Conservation (phyloP, 2,113 vertebrate genomes). For the Eonycteris spelaea region DNA sequence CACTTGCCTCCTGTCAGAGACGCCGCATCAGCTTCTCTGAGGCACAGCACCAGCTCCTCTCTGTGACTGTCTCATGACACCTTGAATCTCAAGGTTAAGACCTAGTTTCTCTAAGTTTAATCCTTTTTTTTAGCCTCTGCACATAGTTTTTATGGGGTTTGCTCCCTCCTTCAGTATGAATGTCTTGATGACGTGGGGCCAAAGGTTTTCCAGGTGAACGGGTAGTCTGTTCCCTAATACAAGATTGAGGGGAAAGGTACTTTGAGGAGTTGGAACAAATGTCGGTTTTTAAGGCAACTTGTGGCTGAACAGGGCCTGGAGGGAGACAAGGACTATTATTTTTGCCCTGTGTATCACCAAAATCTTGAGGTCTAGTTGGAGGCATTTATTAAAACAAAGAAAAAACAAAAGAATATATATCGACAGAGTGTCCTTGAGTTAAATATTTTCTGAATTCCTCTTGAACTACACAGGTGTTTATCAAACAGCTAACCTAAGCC, state of each 20-base stretch:
- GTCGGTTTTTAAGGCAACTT: not conserved
- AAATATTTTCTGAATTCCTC: not conserved
- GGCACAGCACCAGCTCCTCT: not conserved
- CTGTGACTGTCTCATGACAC: not conserved
- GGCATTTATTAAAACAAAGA: not conserved
- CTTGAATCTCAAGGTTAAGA: not conserved
- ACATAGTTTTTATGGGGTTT: not conserved
- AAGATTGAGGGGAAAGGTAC: not conserved
- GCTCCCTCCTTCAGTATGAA: not conserved
- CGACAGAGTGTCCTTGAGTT: not conserved
- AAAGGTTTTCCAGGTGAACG: not conserved
- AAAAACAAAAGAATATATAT: not conserved
- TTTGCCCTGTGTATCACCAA: not conserved
- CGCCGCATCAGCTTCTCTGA: not conserved
- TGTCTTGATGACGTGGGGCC: not conserved
- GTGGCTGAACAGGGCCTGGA: not conserved
- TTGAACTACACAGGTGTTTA: not conserved
- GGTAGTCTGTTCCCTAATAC: not conserved
- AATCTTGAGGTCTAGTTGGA: not conserved
- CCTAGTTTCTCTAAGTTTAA: not conserved
- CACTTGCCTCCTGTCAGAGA: not conserved
- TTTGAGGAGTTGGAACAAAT: not conserved
- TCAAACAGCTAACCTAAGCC: not conserved
- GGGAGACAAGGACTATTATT: not conserved
- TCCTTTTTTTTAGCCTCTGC: not conserved